These are phyloP conservation scores for Machimus atricapillus DNA, from an alignment of 2,888 invertebrate species.

Conservation along the genomic window DNA sequence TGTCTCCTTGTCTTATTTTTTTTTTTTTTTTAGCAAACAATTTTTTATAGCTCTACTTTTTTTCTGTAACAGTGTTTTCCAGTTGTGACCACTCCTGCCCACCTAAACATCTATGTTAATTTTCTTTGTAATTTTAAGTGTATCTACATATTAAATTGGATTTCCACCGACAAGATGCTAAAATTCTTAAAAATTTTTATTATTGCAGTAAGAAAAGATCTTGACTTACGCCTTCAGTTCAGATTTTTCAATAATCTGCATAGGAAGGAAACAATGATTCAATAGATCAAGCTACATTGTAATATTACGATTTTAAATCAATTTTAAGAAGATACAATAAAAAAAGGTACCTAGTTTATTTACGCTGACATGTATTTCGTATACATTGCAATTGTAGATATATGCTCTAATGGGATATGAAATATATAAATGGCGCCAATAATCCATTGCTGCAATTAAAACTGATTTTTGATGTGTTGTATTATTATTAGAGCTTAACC, in stretches of 20 bases:
- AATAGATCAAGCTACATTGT: slow-evolving; percentile 65
- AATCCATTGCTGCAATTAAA: slow-evolving; percentile 19
- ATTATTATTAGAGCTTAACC: slow-evolving; percentile 10
- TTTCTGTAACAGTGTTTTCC: slow-evolving; percentile 10
- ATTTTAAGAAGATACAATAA: slow-evolving; percentile 46
- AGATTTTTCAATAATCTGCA: slow-evolving; percentile 93
- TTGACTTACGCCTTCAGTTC: slow-evolving; percentile 93
- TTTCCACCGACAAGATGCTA: background rate
- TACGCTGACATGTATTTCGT: background rate
- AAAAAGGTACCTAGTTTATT: slow-evolving; percentile 25
- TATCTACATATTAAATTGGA: background rate
- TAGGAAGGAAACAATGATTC: slow-evolving; percentile 86
- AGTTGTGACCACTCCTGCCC: background rate
- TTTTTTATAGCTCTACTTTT: background rate
- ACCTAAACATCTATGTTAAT: background rate
- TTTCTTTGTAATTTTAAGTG: background rate
- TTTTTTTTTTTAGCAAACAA: background rate
- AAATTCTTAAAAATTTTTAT: background rate
- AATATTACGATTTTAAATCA: slow-evolving; percentile 48
- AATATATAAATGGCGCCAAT: slow-evolving; percentile 8
- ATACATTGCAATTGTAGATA: slow-evolving; percentile 21
- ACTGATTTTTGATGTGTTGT: slow-evolving; percentile 18
- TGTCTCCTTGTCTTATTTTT: background rate
- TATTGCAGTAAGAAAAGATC: slow-evolving; percentile 90
- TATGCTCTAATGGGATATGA: slow-evolving; percentile 11